phyloP scores from a whole-genome alignment of 1,140 invertebrate genomes.

The Euborellia annulipes region DNA sequence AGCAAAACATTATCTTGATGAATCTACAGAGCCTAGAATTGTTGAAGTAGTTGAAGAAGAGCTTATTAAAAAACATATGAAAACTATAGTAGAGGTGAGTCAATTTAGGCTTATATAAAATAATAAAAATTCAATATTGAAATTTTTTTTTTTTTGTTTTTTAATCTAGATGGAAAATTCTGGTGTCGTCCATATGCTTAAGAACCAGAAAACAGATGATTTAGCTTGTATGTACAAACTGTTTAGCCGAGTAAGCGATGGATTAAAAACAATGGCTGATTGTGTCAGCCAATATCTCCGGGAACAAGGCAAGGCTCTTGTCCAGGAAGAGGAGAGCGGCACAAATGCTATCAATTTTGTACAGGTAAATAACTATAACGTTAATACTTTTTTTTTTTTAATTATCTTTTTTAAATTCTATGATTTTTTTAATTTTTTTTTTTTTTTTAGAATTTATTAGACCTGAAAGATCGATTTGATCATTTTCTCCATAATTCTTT shows the following conservation, averaged over 20 bases:
- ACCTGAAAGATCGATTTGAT: slow-evolving; percentile 95
- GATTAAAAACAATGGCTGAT: slow-evolving; percentile 85
- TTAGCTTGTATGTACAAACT: slow-evolving; percentile 96
- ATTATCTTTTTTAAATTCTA: slow-evolving; percentile 1
- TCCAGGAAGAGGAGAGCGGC: slow-evolving; percentile 77
- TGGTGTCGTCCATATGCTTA: slow-evolving; percentile 96
- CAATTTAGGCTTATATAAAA: too few relatives aligned
- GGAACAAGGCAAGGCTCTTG: slow-evolving; percentile 86
- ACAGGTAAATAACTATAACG: slow-evolving; percentile 37
- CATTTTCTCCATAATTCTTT: slow-evolving; percentile 95
- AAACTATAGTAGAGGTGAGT: slow-evolving; percentile 94
- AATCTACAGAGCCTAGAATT: slow-evolving; percentile 86
- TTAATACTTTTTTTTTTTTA: too few relatives aligned
- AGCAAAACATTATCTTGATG: slow-evolving; percentile 95
- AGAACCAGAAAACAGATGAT: slow-evolving; percentile 93
- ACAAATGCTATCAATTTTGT: slow-evolving; percentile 93
- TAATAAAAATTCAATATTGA: too few relatives aligned
- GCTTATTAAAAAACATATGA: slow-evolving; percentile 97
- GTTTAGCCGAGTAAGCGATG: slow-evolving; percentile 76
- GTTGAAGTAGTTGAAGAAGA: slow-evolving; percentile 96
- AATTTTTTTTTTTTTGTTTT: too few relatives aligned
- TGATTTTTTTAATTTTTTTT: slow-evolving; percentile 17
- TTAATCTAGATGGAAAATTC: slow-evolving; percentile 99
- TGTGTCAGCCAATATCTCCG: slow-evolving; percentile 87
- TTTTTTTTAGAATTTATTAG: slow-evolving; percentile 73